phyloP scores from a whole-genome alignment of 2,888 invertebrate genomes.

The Idaea aversata region DNA sequence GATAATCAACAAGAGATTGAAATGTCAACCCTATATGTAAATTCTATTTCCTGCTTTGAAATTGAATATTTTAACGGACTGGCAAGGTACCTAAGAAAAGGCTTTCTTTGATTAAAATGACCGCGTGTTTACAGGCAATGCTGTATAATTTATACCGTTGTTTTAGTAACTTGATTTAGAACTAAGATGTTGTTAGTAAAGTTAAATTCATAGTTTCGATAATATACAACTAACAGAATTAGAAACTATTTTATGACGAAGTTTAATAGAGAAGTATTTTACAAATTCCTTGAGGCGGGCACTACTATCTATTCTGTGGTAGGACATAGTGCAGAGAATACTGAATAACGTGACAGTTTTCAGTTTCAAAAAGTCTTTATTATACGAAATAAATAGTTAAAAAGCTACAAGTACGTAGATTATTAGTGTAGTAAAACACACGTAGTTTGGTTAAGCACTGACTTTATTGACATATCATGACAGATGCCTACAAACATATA shows the following conservation, averaged over 20 bases:
- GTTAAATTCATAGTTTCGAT: background rate
- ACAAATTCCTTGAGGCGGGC: background rate
- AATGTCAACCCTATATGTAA: constrained; percentile 1
- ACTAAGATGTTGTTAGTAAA: background rate
- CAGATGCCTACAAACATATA: too few relatives aligned
- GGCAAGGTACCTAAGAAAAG: background rate
- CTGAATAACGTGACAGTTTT: too few relatives aligned
- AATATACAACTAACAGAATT: background rate
- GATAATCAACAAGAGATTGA: background rate
- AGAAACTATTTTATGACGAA: background rate
- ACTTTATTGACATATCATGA: too few relatives aligned
- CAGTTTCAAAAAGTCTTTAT: too few relatives aligned
- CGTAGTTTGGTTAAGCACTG: too few relatives aligned
- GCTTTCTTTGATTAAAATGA: background rate
- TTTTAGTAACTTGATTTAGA: background rate
- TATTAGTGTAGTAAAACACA: too few relatives aligned
- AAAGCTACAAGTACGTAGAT: too few relatives aligned
- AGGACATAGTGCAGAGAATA: too few relatives aligned
- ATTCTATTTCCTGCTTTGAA: background rate
- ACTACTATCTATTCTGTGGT: too few relatives aligned
- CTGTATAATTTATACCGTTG: background rate
- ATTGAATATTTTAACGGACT: background rate
- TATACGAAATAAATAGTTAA: too few relatives aligned
- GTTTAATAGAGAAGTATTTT: background rate
- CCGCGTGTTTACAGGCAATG: background rate